A percentile compares a stretch with the other conserved stretches of the same genome.
phyloP scores from a whole-genome alignment of 2,797 vertebrate species.

The Etheostoma perlongum region DNA sequence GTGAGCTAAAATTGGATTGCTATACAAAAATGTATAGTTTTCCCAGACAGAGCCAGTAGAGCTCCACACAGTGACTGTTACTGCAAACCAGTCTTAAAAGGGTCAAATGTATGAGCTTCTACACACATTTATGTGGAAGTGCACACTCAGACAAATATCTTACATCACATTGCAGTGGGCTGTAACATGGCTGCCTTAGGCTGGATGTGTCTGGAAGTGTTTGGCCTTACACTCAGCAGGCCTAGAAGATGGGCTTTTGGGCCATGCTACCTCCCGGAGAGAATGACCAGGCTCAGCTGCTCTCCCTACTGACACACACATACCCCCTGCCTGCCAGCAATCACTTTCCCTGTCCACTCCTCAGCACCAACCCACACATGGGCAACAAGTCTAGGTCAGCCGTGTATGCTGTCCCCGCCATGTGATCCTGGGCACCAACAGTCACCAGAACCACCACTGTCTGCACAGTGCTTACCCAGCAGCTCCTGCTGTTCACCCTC shows the following conservation, averaged over 20 bases:
- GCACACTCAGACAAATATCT: conserved; percentile 9
- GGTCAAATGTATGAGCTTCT: background rate
- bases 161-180: background rate
- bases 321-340: background rate
- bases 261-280: background rate
- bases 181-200: conserved; percentile 5
- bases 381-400: background rate
- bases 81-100: background rate
- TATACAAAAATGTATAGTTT: background rate
- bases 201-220: conserved; percentile 11
- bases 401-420: background rate
- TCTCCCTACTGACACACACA: background rate
- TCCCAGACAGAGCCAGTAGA: too few relatives aligned
- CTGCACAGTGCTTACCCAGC: background rate
- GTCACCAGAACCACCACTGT: conserved; percentile 4
- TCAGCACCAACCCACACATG: conserved; percentile 1
- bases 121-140: too few relatives aligned
- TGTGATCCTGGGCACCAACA: background rate
- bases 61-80: too few relatives aligned
- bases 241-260: background rate
- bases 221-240: conserved; percentile 23
- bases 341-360: background rate
- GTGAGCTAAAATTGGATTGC: too few relatives aligned
- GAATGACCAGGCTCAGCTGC: conserved; percentile 27
- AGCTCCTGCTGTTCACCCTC: conserved; percentile 9